Percentiles rank a stretch among this genome's conserved stretches.
These are phyloP conservation scores for Pundamilia nyererei DNA, from an alignment of 2,113 vertebrate species.

Conservation along the genomic window DNA sequence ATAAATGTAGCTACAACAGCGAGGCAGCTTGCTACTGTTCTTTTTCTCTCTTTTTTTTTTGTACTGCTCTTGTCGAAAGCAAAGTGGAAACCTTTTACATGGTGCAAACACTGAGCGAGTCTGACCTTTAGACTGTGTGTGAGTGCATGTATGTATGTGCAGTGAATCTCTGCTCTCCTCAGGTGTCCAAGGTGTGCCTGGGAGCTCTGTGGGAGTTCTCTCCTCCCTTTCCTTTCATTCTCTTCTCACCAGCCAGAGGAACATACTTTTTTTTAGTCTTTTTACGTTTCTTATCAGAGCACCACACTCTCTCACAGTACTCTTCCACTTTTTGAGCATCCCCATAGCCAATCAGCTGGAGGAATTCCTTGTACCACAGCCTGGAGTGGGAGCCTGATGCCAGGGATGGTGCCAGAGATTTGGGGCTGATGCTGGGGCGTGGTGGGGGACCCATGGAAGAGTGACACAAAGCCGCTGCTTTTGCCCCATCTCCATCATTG, in stretches of 20 bases:
- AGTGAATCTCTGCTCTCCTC: conserved; percentile 36
- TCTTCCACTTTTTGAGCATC: conserved; percentile 92
- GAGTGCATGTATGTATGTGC: not conserved
- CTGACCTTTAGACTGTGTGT: conserved; percentile 29
- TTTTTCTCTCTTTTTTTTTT: conserved; percentile 14
- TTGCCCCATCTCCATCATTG: conserved; percentile 40
- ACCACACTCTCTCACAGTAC: conserved; percentile 97
- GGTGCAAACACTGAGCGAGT: conserved; percentile 15
- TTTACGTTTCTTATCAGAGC: conserved; percentile 85
- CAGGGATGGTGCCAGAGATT: conserved; percentile 68
- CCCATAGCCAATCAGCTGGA: conserved; percentile 91
- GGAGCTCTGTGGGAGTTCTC: conserved; percentile 80
- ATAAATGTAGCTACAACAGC: not conserved
- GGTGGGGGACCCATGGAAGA: conserved; percentile 8
- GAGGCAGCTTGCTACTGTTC: not conserved
- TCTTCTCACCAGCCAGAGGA: conserved; percentile 74
- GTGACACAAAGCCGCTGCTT: conserved; percentile 30
- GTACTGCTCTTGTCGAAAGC: conserved; percentile 7
- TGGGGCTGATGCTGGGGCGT: conserved; percentile 63
- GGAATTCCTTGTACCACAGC: conserved; percentile 95
- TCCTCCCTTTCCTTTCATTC: conserved; percentile 65
- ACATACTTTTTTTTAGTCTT: conserved; percentile 84
- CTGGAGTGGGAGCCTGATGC: conserved; percentile 66
- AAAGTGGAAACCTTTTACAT: conserved; percentile 33
- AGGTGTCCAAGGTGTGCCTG: conserved; percentile 78